These are phyloP conservation scores for Callaeas wilsoni DNA, from an alignment of 2,113 vertebrate species.

Conservation along the genomic window DNA sequence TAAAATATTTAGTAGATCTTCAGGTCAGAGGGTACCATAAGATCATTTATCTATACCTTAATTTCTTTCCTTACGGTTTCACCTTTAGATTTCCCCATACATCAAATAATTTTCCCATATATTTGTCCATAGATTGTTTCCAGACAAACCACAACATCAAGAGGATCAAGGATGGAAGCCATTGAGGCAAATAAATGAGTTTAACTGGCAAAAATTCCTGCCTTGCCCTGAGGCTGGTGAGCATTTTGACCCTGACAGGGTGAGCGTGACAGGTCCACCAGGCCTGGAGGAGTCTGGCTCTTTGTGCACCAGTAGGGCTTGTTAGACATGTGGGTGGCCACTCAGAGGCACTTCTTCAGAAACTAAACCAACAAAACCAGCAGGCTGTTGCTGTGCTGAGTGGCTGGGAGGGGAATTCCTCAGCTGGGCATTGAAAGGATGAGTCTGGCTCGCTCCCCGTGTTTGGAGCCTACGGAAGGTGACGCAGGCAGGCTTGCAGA, in stretches of 20 bases:
- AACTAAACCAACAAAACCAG: not conserved
- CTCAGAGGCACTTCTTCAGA: not conserved
- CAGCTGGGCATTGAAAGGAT: not conserved
- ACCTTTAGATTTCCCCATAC: not conserved
- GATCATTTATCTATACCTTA: not conserved
- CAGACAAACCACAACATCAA: not conserved
- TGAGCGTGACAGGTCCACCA: accelerated
- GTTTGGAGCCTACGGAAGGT: not conserved
- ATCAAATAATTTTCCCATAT: not conserved
- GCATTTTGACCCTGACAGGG: not conserved
- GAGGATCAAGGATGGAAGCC: not conserved
- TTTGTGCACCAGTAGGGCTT: accelerated
- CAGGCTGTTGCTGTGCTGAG: not conserved
- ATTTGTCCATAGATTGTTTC: not conserved
- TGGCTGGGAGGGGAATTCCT: not conserved
- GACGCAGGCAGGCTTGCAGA: not conserved
- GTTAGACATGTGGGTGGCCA: not conserved
- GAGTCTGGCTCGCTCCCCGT: not conserved
- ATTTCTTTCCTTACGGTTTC: not conserved
- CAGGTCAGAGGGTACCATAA: not conserved
- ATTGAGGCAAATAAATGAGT: not conserved
- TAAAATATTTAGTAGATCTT: not conserved
- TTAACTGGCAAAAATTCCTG: not conserved
- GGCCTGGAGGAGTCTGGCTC: not conserved
- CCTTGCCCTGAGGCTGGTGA: not conserved